phyloP scores from a whole-genome alignment of 1,140 invertebrate genomes.

The Capitella teleta region DNA sequence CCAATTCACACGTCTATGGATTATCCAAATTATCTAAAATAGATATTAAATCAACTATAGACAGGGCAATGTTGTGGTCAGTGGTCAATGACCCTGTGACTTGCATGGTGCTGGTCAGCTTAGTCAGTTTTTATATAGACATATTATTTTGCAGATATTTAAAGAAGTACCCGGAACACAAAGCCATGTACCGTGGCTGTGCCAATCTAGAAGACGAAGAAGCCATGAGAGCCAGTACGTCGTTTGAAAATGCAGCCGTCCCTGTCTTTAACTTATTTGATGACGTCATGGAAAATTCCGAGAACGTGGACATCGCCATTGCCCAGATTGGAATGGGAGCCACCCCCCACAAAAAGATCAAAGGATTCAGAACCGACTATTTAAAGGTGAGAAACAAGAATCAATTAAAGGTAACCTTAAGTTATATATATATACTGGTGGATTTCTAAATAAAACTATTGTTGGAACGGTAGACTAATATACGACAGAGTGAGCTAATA shows the following conservation, averaged over 20 bases:
- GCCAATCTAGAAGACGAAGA: conserved; percentile 1
- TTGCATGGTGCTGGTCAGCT: no score
- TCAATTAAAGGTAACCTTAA: no score
- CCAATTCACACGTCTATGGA: no score
- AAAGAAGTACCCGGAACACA: conserved; percentile 6
- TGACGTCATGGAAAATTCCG: conserved; percentile 6
- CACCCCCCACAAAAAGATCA: conserved; percentile 1
- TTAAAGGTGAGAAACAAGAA: conserved; percentile 10
- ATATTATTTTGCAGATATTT: conserved; percentile 9
- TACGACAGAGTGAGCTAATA: no score
- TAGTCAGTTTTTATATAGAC: no score
- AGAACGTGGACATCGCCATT: conserved; percentile 12
- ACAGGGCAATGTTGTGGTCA: no score
- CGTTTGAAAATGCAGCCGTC: conserved; percentile 9
- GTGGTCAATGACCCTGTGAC: no score
- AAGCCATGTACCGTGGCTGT: conserved; percentile 3
- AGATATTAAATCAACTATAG: no score
- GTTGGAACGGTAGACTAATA: no score
- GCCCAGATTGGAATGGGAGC: conserved; percentile 1
- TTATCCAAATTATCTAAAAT: no score
- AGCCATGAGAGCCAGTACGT: background rate
- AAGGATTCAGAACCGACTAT: conserved; percentile 6
- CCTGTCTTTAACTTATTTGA: conserved; percentile 9
- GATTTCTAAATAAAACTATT: no score
- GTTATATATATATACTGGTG: no score